phyloP scores from a whole-genome alignment of 2,888 invertebrate species.

The Caenorhabditis sulstoni region DNA sequence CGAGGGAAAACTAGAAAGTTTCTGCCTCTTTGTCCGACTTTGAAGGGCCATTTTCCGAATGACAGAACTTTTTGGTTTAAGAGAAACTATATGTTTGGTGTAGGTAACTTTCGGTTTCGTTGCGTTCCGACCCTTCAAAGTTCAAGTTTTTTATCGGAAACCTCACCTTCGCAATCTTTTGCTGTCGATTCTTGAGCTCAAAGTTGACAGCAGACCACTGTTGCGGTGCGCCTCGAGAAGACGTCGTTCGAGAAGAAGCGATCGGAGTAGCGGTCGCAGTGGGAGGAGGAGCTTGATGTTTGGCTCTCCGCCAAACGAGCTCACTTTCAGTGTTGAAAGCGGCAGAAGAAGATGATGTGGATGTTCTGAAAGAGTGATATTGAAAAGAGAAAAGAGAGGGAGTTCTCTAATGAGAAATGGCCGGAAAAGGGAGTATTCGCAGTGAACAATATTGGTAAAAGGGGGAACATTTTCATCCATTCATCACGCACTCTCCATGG shows the following conservation, averaged over 20 bases:
- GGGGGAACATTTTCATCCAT: conserved; percentile 37
- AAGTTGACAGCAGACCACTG: conserved; percentile 72
- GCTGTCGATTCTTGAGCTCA: conserved; percentile 72
- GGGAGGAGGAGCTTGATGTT: conserved; percentile 30
- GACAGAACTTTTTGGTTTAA: too few relatives aligned
- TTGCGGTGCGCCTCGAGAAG: conserved; percentile 15
- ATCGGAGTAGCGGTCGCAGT: not conserved
- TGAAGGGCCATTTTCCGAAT: too few relatives aligned
- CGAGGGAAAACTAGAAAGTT: too few relatives aligned
- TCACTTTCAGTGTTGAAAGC: conserved; percentile 54
- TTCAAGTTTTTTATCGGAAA: not conserved
- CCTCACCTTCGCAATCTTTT: conserved; percentile 73
- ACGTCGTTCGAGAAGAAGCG: not conserved
- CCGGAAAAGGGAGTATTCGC: not conserved
- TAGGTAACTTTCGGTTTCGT: too few relatives aligned
- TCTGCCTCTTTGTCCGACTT: too few relatives aligned
- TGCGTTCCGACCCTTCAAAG: too few relatives aligned
- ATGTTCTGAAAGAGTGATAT: conserved; percentile 28
- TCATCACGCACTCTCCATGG: conserved; percentile 6
- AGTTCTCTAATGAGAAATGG: not conserved
- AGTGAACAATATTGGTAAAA: conserved; percentile 31
- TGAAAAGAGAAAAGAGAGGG: not conserved
- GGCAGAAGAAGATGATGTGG: conserved; percentile 23
- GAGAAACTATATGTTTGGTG: too few relatives aligned
- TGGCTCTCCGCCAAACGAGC: conserved; percentile 66